Base-by-base conservation (phyloP, 1,140 invertebrate genomes). In the Penaeus japonicus region DNA sequence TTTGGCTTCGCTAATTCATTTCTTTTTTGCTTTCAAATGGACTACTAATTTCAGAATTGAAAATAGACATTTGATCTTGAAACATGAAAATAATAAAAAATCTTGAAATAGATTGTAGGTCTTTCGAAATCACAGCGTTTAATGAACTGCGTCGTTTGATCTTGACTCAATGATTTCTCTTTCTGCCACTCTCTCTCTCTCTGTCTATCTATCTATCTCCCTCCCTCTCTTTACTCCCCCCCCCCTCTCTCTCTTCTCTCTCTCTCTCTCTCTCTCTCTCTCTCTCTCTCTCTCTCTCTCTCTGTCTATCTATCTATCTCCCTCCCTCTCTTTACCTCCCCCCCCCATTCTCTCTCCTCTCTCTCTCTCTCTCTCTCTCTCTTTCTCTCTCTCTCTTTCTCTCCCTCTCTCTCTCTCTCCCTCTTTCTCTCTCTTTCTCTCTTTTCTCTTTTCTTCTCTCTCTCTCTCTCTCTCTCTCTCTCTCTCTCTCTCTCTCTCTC, bases 401-500 rank as follows among this genome's bases (percentile, higher is more conserved):
- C n/a, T 70, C n/a, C 24, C 65, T 70, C 65, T 70, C n/a, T 24
- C n/a, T 24, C n/a, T 70, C 65, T 4, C 53, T 57, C 22, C 30
- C 79, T 82, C 53, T 57, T n/a, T 30, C 80, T 30, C 57, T 82
- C 18, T 30, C 53, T 27, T 54, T 82, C 22, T 82, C 80, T 82
- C 80, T 55, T 27, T 82, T 20, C 30, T 27, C 24, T 2, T 57
- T 3, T 55, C 32, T 30, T 59, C 57, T 59, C 57, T 59, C 57
- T 59, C 57, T 59, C 57, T 59, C 57, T 59, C 57, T 59, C 57
- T 59, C 57, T 59, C 57, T 59, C 57, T 59, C 57, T 59, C 57
- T 59, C 73, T 77, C 73, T 77, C 73, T 77, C 73, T 77, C 73
- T 77, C 73, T 77, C 73, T 77, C 73, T 77, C 73, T 77, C 73